Evolutionary conservation across 2,113 vertebrate genomes (phyloP).

Genomic region (Syrrhaptes paradoxus): DNA sequence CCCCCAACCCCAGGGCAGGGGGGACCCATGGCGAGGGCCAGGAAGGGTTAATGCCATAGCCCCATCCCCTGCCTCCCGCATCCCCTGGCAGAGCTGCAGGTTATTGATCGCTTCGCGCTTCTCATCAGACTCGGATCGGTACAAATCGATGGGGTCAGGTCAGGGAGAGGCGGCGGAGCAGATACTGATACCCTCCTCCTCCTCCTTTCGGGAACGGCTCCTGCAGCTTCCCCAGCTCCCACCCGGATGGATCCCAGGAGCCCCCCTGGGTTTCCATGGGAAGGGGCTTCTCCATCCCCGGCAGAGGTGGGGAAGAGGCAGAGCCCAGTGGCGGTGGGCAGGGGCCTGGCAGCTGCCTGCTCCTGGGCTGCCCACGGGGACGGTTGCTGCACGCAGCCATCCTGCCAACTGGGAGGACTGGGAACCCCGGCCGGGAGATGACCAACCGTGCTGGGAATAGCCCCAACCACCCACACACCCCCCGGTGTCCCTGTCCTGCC

Average conservation of each 20-base stretch:
- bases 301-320: neutral
- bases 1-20: rapidly evolving
- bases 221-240: neutral
- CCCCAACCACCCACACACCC: rapidly evolving
- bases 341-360: neutral
- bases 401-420: neutral
- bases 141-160: neutral
- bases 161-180: neutral
- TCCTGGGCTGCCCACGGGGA: neutral
- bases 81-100: neutral
- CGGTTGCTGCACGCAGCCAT: neutral
- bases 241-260: rapidly evolving
- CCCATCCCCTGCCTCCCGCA: neutral
- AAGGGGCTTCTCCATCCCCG: neutral
- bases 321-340: neutral
- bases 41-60: neutral
- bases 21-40: rapidly evolving
- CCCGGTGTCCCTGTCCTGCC: neutral
- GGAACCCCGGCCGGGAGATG: neutral
- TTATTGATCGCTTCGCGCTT: neutral
- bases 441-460: rapidly evolving
- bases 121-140: neutral
- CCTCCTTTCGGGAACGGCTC: neutral
- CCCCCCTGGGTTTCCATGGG: neutral
- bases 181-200: neutral